Percentiles rank a stretch among this genome's conserved stretches.
Evolutionary conservation across 2,888 invertebrate genomes (phyloP).

Genomic region (Catocala sponsa): DNA sequence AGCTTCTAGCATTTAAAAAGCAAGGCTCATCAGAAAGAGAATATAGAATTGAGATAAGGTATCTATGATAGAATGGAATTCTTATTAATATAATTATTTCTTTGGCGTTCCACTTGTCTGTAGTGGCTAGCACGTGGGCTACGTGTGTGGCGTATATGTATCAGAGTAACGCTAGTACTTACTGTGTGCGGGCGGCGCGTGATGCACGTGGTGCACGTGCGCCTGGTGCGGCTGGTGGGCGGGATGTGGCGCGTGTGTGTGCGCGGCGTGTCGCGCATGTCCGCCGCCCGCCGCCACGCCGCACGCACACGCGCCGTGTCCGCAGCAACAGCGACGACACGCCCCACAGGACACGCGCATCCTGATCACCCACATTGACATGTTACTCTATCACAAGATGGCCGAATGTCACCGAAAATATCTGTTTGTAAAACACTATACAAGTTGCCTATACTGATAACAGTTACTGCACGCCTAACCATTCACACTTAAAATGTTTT

Average conservation of each 20-base stretch:
- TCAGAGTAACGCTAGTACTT: slow-evolving; percentile 32
- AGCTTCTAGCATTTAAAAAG: no score
- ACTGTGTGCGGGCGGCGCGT: slow-evolving; percentile 70
- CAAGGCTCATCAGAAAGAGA: no score
- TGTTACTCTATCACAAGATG: background rate
- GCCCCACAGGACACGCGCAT: slow-evolving; percentile 64
- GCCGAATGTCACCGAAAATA: no score
- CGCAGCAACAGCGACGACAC: slow-evolving; percentile 76
- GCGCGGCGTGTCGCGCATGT: slow-evolving; percentile 36
- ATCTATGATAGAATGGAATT: no score
- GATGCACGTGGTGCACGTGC: slow-evolving; percentile 51
- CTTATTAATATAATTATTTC: no score
- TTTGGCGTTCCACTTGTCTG: no score
- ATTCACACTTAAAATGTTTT: no score
- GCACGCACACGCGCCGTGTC: slow-evolving; percentile 42
- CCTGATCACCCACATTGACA: slow-evolving; percentile 44
- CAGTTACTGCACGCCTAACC: no score
- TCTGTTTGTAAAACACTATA: no score
- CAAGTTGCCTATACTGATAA: no score
- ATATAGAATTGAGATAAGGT: no score
- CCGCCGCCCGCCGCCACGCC: slow-evolving; percentile 25
- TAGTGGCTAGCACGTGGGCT: slow-evolving; percentile 7
- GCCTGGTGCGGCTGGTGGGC: slow-evolving; percentile 44
- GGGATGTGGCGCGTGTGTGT: slow-evolving; percentile 47
- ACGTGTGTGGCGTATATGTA: slow-evolving; percentile 48